Base-by-base conservation (phyloP, 53 echinoderm and acorn worm species). In the Echinometra lucunter region DNA sequence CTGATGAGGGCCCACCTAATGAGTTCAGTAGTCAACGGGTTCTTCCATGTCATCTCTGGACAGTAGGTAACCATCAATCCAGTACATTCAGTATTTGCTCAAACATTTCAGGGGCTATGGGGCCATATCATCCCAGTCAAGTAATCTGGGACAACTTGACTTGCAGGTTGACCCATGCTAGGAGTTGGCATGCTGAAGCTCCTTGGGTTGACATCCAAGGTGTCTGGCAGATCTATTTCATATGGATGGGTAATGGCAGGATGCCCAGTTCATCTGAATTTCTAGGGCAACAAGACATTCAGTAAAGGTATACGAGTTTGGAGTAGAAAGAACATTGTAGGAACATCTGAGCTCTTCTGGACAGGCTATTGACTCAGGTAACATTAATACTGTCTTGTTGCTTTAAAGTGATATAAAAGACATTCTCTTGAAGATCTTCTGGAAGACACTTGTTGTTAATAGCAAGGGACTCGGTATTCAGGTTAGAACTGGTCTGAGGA, bases 141-240 rank as follows among this genome's bases (percentile, higher is more conserved):
- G 12, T 72, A 72, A 72, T 72, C 72, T 16, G 32, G 35, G 35
- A 78, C 38, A 18, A 78, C 78, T 19, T 17, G 17, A 19, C 37
- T 40, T 78, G 7, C 6, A 78, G 38, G 78, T 42, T n/a, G n/a
- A n/a, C n/a, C n/a, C n/a, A n/a, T n/a, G n/a, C n/a, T n/a, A n/a
- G n/a, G n/a, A n/a, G n/a, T n/a, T n/a, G n/a, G n/a, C n/a, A n/a
- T n/a, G n/a, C n/a, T n/a, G n/a, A n/a, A n/a, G n/a, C n/a, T n/a
- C n/a, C n/a, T n/a, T n/a, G n/a, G n/a, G n/a, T n/a, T 42, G 78
- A 78, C 38, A 9, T 1, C 6, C 78, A 11, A 40, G 38, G 21
- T 78, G 42, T 23, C 35, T 40, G 38, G 78, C 78, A 78, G 38
- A 78, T 40, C 38, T 78, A 78, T 78, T 78, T 42, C 78, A 78